Percentiles rank a stretch among this genome's conserved stretches.
phyloP scores from a whole-genome alignment of 1,140 invertebrate genomes.

The Drosophila prosaltans region DNA sequence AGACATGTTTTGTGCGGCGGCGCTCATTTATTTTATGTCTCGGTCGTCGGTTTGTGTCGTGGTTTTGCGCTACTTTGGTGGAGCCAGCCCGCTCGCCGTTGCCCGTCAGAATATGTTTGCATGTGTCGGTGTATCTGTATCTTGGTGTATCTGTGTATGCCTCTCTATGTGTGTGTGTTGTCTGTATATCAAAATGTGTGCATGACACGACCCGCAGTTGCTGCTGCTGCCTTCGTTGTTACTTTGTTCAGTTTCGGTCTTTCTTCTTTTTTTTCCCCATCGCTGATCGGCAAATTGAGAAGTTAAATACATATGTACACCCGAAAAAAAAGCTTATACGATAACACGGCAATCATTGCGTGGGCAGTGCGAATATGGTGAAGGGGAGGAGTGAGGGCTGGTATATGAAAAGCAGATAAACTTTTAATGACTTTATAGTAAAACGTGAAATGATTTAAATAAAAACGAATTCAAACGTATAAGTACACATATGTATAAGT shows the following conservation, averaged over 20 bases:
- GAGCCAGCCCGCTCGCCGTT: slow-evolving; percentile 22
- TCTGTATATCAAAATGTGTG: slow-evolving; percentile 53
- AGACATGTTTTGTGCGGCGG: slow-evolving; percentile 75
- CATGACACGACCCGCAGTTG: slow-evolving; percentile 66
- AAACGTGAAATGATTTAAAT: too few species aligned
- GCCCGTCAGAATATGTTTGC: slow-evolving; percentile 23
- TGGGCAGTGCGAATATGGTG: background rate
- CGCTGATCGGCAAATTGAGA: slow-evolving; percentile 42
- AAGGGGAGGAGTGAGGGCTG: background rate
- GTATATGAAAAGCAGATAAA: background rate
- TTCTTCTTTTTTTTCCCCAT: slow-evolving; percentile 30
- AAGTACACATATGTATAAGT: too few species aligned
- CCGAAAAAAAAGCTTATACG: slow-evolving; percentile 21
- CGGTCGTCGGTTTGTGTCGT: slow-evolving; percentile 44
- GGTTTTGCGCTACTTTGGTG: slow-evolving; percentile 59
- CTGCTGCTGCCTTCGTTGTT: slow-evolving; percentile 43
- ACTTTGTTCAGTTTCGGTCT: slow-evolving; percentile 50
- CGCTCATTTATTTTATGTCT: slow-evolving; percentile 80
- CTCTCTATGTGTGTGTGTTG: slow-evolving; percentile 5
- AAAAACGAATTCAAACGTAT: too few species aligned
- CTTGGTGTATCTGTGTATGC: slow-evolving; percentile 15
- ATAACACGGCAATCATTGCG: slow-evolving; percentile 7
- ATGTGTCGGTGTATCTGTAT: slow-evolving; percentile 26
- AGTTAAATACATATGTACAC: slow-evolving; percentile 29
- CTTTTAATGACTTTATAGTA: background rate